Base-by-base conservation (phyloP, 2,797 vertebrate genomes). In the Eulemur coronatus region DNA sequence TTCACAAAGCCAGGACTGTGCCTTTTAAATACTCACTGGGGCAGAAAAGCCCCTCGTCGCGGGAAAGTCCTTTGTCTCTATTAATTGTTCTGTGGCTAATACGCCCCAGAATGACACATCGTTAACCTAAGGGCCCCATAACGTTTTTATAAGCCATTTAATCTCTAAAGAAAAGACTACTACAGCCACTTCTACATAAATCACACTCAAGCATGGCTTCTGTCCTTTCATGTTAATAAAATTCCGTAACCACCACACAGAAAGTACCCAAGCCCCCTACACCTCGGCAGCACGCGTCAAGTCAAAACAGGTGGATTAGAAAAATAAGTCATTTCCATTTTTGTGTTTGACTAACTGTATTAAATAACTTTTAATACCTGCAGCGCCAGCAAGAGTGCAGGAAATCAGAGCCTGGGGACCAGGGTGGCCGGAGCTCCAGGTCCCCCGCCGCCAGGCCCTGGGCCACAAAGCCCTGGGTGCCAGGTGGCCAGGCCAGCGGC, bases 101-200 rank as follows among this genome's bases (percentile, higher is more conserved):
- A 97, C 96, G 46, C 90, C 92, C 91, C 85, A 72, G 61, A 94
- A 72, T 0, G 1, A 69, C 17, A 78, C 7, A 20, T 33, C 59
- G 70, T 6, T 96, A 89, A 96, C 97, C 48, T 4, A 55, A 35
- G 80, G 59, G 95, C 33, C 89, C 61, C 69, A 0, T 57, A 82
- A 94, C 35, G 63, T 89, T 95, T 97, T 89, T 85, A 94, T 76
- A 18, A 87, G 61, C 38, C 65, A 15, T 57, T 88, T 95, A 84
- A 87, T 96, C 61, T 94, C 84, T 87, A 94, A 82, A 94, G 55
- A 87, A 96, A 92, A 26, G 80, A 70, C 72, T 0, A 0, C 17
- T 28, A 1, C 17, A 75, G 3, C 4, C 30, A 59, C 73, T 90
- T 89, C 90, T 70, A 26, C 43, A 91, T 20, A 97, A 97, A 78